phyloP scores from a whole-genome alignment of 2,797 vertebrate species.

The Clarias pachynema region DNA sequence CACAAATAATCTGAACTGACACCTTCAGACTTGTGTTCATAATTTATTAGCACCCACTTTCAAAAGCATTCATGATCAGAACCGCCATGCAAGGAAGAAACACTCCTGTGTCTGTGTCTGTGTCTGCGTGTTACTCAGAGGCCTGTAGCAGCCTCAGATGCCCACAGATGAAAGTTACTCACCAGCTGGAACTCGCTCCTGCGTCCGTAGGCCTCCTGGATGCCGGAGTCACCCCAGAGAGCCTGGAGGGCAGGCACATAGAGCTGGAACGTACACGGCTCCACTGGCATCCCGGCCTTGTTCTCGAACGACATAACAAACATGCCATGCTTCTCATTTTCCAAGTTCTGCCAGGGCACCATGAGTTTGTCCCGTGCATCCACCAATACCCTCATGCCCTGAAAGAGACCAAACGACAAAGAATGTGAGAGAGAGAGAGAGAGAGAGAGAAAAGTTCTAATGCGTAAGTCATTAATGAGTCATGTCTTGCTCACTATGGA shows the following conservation, averaged over 20 bases:
- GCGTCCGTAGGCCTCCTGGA: constrained; percentile 87
- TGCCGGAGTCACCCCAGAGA: constrained; percentile 87
- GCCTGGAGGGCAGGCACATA: constrained; percentile 86
- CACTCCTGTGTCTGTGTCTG: not conserved
- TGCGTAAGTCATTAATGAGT: constrained; percentile 33
- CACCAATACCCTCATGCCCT: constrained; percentile 93
- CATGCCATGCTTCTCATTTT: constrained; percentile 96
- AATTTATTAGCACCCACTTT: not conserved
- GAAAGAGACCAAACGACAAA: constrained; percentile 48
- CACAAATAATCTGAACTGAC: not conserved
- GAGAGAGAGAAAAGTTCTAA: constrained; percentile 2
- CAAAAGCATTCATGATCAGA: constrained; percentile 8
- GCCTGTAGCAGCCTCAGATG: not conserved
- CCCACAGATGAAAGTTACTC: constrained; percentile 66
- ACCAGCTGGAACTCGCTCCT: constrained; percentile 96
- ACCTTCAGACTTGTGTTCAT: not conserved
- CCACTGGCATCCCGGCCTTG: constrained; percentile 85
- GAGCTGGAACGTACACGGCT: constrained; percentile 91
- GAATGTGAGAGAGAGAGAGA: constrained; percentile 30
- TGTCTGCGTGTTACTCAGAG: not conserved
- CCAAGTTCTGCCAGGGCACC: constrained; percentile 90
- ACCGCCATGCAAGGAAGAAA: not conserved
- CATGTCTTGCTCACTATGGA: constrained; percentile 22
- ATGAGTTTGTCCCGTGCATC: constrained; percentile 94
- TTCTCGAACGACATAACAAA: constrained; percentile 96